Evolutionary conservation across 2,888 invertebrate genomes (phyloP).

Genomic region (Norana najaformis): DNA sequence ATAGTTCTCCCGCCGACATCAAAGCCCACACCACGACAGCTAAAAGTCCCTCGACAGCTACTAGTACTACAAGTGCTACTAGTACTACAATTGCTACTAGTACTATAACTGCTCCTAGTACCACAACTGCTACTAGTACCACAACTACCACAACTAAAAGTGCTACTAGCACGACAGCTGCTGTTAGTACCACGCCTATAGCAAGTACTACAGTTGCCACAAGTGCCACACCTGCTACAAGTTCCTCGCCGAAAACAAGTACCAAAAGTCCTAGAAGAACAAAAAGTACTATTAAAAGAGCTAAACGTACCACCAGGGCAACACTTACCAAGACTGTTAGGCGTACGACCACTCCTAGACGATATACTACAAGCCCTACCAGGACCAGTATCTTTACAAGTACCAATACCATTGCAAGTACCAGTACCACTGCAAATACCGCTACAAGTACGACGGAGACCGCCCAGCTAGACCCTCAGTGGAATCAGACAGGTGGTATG

Average conservation of each 20-base stretch:
- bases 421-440: background rate
- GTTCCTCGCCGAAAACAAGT: background rate
- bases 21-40: background rate
- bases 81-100: conserved; percentile 9
- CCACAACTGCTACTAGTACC: conserved; percentile 5
- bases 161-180: conserved; percentile 15
- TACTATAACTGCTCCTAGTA: background rate
- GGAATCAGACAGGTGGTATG: background rate
- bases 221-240: background rate
- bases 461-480: background rate
- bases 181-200: background rate
- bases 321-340: background rate
- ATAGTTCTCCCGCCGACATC: background rate
- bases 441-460: background rate
- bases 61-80: background rate
- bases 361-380: background rate
- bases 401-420: background rate
- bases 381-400: background rate
- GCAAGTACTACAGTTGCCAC: no score
- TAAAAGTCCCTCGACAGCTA: background rate
- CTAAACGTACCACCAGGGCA: no score
- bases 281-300: background rate
- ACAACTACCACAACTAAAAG: background rate
- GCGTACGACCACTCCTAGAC: background rate
- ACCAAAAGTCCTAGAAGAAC: background rate